Percentiles rank a stretch among this genome's conserved stretches.
Conservation (phyloP, 2,888 invertebrate genomes). For the Gonocerus acuteangulatus region DNA sequence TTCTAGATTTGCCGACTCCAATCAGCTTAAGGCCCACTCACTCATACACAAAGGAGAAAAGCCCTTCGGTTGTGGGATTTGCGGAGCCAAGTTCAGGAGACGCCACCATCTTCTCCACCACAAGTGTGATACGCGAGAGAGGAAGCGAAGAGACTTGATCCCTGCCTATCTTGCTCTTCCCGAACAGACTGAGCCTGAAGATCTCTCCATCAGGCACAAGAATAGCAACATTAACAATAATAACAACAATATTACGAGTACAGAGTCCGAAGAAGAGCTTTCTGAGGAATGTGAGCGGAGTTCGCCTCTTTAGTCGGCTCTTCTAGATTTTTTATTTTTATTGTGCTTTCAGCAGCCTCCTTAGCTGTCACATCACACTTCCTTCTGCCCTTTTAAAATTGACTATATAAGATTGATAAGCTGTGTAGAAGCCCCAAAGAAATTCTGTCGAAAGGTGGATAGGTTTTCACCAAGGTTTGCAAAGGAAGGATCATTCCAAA, state of each 20-base stretch:
- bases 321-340: conserved; percentile 45
- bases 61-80: conserved; percentile 73
- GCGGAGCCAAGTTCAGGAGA: conserved; percentile 70
- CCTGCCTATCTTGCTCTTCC: conserved; percentile 46
- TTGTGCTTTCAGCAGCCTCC: conserved; percentile 31
- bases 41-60: conserved; percentile 85
- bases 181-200: conserved; percentile 87
- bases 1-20: conserved; percentile 82
- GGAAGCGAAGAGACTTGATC: conserved; percentile 38
- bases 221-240: conserved; percentile 37
- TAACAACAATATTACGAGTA: conserved; percentile 26
- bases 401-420: too few relatives aligned
- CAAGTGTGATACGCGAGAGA: conserved; percentile 57
- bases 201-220: conserved; percentile 60
- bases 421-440: too few relatives aligned
- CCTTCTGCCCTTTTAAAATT: neutral
- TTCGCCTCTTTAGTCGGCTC: conserved; percentile 44
- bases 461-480: too few relatives aligned
- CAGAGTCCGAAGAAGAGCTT: conserved; percentile 24
- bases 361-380: neutral
- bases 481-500: too few relatives aligned
- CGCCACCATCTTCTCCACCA: conserved; percentile 80
- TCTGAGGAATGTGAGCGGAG: conserved; percentile 18
- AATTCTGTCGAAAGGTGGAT: too few relatives aligned
- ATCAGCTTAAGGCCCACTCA: conserved; percentile 83